Evolutionary conservation across 2,113 vertebrate species (phyloP), one percentile per base, ranked within the genome.

Genomic region (Riparia riparia): DNA sequence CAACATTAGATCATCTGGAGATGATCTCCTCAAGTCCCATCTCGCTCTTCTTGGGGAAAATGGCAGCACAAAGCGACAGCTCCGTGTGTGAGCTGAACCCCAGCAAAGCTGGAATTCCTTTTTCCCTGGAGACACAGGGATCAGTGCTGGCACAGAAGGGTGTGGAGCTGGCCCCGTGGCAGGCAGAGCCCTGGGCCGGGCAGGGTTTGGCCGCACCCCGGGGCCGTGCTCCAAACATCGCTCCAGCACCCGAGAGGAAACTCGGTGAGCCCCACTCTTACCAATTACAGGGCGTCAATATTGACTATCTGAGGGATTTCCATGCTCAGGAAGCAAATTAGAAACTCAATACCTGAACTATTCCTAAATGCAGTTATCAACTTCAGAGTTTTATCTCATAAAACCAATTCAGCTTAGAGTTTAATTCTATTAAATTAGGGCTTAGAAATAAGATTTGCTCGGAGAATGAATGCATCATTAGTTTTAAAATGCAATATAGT

Each of bases 351-450:
- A 98, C 98, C 98, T 98, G 98, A 98, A 98, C 98, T 98, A 97
- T 98, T 98, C 96, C 98, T 98, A 98, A 98, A 98, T 94, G 98
- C 95, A 97, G 98, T 98, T 98, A 98, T 98, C 98, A 98, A 98
- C 98, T 98, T 98, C 97, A 96, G 98, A 98, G 98, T 98, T 98
- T 98, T 98, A 98, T 98, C 98, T 98, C 98, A 98, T 98, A 98
- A 98, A 98, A 98, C 98, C 98, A 98, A 98, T 98, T 97, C 98
- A 98, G 97, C 98, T 98, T 98, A 97, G 98, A 98, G 96, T 98
- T 98, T 98, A 98, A 98, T 98, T 98, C 98, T 98, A 98, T 98
- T 98, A 98, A 98, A 98, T 98, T 98, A 98, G 98, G 95, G 96
- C 96, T 98, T 98, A 98, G 98, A 98, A 98, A 98, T 98, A 98